A percentile compares a stretch with the other conserved stretches of the same genome.
These are phyloP conservation scores for Arnoldichthys spilopterus DNA, from an alignment of 2,797 vertebrate genomes.

Conservation along the genomic window DNA sequence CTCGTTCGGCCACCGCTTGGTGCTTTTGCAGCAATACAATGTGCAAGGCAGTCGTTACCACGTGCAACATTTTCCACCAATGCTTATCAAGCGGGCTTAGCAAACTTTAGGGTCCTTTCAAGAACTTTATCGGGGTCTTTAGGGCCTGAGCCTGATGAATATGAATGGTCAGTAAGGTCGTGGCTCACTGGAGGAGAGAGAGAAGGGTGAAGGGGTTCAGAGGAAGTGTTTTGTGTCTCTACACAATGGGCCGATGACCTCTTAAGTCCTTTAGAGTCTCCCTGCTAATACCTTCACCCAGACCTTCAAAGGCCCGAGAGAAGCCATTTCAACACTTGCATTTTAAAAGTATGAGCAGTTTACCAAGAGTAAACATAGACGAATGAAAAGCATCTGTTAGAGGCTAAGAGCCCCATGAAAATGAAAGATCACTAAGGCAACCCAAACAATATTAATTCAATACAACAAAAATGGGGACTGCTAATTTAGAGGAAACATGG, in stretches of 20 bases:
- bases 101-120: conserved; percentile 79
- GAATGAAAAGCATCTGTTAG: conserved; percentile 45
- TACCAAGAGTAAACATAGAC: conserved; percentile 54
- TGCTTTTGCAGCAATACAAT: conserved; percentile 26
- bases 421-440: conserved; percentile 46
- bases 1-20: neutral
- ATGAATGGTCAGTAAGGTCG: conserved; percentile 89
- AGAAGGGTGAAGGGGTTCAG: conserved; percentile 84
- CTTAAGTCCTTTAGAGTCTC: conserved; percentile 87
- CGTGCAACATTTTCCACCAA: conserved; percentile 53
- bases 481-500: conserved; percentile 23
- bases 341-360: conserved; percentile 61
- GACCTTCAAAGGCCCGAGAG: conserved; percentile 79
- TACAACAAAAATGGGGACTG: conserved; percentile 20
- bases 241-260: conserved; percentile 89
- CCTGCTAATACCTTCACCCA: conserved; percentile 83
- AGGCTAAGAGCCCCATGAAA: conserved; percentile 41
- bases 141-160: conserved; percentile 92
- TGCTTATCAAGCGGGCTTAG: conserved; percentile 67
- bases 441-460: conserved; percentile 31
- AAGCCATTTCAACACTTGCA: conserved; percentile 80
- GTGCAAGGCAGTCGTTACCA: conserved; percentile 49
- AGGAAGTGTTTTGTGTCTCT: conserved; percentile 91
- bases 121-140: conserved; percentile 90
- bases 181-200: conserved; percentile 76